Percentiles rank a stretch among this genome's conserved stretches.
These are phyloP conservation scores for Daboia siamensis DNA, from an alignment of 2,113 vertebrate genomes.

Conservation along the genomic window DNA sequence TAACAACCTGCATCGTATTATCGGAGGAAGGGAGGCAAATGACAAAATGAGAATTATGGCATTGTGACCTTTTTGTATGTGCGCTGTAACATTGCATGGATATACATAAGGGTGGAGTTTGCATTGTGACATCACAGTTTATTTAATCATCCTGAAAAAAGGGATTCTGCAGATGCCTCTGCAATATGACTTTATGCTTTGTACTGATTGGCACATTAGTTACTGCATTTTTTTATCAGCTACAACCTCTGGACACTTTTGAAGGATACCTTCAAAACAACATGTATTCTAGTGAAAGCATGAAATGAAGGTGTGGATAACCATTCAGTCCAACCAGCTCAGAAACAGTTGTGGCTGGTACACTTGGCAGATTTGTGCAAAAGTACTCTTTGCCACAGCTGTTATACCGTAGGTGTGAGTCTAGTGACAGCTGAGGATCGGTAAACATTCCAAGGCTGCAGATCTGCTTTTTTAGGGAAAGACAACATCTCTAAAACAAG, in stretches of 20 bases:
- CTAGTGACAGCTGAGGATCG: neutral
- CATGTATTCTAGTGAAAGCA: neutral
- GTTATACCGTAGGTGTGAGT: neutral
- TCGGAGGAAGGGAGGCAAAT: neutral
- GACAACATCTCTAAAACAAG: neutral
- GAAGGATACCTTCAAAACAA: neutral
- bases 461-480: neutral
- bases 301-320: neutral
- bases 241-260: neutral
- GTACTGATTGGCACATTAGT: neutral
- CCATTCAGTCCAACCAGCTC: neutral
- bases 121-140: neutral
- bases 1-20: neutral
- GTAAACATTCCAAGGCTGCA: neutral
- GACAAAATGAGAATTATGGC: neutral
- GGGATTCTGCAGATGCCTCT: neutral
- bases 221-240: neutral
- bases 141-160: neutral
- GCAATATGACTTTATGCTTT: neutral
- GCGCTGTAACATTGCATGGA: neutral
- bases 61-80: neutral
- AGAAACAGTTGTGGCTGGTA: neutral
- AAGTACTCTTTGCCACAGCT: neutral
- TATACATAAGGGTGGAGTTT: neutral
- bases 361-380: neutral